These are phyloP conservation scores for Aphidoletes aphidimyza DNA, from an alignment of 2,888 invertebrate genomes.

Conservation along the genomic window DNA sequence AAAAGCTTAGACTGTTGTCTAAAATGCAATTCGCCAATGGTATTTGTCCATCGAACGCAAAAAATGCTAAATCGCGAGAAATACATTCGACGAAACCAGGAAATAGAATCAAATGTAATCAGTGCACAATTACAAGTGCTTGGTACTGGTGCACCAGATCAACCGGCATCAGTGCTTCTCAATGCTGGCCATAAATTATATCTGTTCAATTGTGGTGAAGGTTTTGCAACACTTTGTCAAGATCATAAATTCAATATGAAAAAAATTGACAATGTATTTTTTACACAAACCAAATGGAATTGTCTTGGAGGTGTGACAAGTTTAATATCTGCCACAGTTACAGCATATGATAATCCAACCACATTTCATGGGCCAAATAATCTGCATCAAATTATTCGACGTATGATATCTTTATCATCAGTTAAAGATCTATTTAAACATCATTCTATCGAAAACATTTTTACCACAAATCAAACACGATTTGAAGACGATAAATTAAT, in stretches of 20 bases:
- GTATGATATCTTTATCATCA: not conserved
- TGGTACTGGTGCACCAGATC: slow-evolving; percentile 82
- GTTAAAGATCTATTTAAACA: not conserved
- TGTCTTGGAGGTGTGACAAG: slow-evolving; percentile 91
- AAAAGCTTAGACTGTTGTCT: too few species aligned
- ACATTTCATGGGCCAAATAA: slow-evolving; percentile 82
- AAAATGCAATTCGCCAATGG: too few species aligned
- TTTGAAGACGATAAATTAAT: not conserved
- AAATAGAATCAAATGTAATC: not conserved
- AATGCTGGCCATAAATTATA: slow-evolving; percentile 77
- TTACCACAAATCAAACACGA: not conserved
- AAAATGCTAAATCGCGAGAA: not conserved
- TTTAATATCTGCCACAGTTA: slow-evolving; percentile 85
- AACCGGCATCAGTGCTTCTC: slow-evolving; percentile 79
- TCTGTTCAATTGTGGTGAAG: slow-evolving; percentile 95
- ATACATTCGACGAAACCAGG: not conserved
- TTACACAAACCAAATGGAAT: slow-evolving; percentile 85
- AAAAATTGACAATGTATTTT: slow-evolving; percentile 84
- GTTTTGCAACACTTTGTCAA: slow-evolving; percentile 85
- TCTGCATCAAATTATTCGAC: not conserved
- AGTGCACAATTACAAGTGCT: slow-evolving; percentile 68
- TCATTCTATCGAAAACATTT: not conserved
- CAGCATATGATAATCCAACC: slow-evolving; percentile 63
- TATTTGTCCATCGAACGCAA: not conserved
- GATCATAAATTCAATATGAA: slow-evolving; percentile 86